phyloP scores from a whole-genome alignment of 2,113 vertebrate genomes.

The Pampusana beccarii region DNA sequence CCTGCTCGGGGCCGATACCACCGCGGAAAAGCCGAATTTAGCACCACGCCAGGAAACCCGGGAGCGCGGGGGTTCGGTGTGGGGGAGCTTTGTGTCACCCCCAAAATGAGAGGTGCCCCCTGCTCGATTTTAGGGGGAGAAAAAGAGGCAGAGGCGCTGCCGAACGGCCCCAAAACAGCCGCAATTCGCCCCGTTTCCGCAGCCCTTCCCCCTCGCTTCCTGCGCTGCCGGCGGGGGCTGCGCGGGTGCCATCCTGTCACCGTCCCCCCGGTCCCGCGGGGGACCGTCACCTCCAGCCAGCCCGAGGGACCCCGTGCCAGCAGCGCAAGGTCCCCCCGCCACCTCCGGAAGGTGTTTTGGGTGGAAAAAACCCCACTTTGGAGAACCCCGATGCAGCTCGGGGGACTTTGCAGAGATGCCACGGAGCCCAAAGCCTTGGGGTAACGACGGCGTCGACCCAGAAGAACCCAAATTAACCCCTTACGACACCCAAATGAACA shows the following conservation, averaged over 20 bases:
- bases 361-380: background rate
- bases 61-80: accelerated
- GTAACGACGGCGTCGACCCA: accelerated
- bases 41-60: background rate
- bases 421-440: background rate
- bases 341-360: accelerated
- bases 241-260: accelerated
- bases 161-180: accelerated
- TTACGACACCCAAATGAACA: background rate
- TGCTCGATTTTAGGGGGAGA: background rate
- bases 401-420: background rate
- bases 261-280: accelerated
- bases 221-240: accelerated
- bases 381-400: accelerated
- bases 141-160: background rate
- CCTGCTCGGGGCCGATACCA: background rate
- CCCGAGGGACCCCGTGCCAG: accelerated
- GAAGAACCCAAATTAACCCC: background rate
- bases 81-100: accelerated
- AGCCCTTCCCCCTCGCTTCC: constrained; percentile 38
- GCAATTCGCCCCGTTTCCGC: background rate
- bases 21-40: background rate
- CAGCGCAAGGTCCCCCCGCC: accelerated
- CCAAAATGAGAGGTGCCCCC: background rate
- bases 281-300: accelerated